A percentile compares a stretch with the other conserved stretches of the same genome.
Evolutionary conservation across 2,797 vertebrate species (phyloP).

Genomic region (Pseudomugil tenellus): DNA sequence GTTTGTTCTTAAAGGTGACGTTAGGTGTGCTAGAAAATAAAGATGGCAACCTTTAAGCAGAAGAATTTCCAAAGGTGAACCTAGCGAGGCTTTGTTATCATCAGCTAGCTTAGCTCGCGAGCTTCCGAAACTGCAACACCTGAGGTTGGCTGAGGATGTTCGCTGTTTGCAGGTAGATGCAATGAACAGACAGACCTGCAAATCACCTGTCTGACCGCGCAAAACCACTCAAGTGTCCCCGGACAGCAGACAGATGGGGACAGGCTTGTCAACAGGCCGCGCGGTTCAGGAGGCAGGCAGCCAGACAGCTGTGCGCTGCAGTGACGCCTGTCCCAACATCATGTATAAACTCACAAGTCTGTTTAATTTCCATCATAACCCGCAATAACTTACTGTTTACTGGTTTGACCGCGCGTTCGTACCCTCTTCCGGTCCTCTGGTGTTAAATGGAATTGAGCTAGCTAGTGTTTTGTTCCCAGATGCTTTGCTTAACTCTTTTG

Average conservation of each 20-base stretch:
- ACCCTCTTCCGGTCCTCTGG: slow-evolving; percentile 21
- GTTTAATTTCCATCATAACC: background rate
- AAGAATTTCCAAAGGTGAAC: slow-evolving; percentile 61
- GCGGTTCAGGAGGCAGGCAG: slow-evolving; percentile 46
- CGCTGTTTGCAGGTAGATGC: background rate
- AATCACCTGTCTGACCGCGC: slow-evolving; percentile 51
- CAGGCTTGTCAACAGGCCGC: slow-evolving; percentile 73
- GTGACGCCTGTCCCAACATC: slow-evolving; percentile 33
- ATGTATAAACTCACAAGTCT: background rate
- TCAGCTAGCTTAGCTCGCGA: slow-evolving; percentile 46
- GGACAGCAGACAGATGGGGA: slow-evolving; percentile 58
- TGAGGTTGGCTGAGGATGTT: background rate
- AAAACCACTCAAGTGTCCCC: slow-evolving; percentile 39
- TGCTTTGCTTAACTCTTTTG: slow-evolving; percentile 77
- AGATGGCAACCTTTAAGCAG: slow-evolving; percentile 67
- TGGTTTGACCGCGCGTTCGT: slow-evolving; percentile 14
- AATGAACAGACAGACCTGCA: slow-evolving; percentile 14
- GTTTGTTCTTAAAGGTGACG: slow-evolving; percentile 29
- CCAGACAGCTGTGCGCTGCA: slow-evolving; percentile 54
- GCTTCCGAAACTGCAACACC: background rate
- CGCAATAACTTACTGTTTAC: slow-evolving; percentile 45
- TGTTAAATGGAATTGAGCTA: slow-evolving; percentile 47
- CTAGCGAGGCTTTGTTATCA: slow-evolving; percentile 64
- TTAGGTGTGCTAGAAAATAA: slow-evolving; percentile 49
- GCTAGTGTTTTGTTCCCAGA: slow-evolving; percentile 74